Evolutionary conservation across 1,140 invertebrate species (phyloP), one percentile per base, ranked within the genome.

Genomic region (Temnothorax nylanderi): DNA sequence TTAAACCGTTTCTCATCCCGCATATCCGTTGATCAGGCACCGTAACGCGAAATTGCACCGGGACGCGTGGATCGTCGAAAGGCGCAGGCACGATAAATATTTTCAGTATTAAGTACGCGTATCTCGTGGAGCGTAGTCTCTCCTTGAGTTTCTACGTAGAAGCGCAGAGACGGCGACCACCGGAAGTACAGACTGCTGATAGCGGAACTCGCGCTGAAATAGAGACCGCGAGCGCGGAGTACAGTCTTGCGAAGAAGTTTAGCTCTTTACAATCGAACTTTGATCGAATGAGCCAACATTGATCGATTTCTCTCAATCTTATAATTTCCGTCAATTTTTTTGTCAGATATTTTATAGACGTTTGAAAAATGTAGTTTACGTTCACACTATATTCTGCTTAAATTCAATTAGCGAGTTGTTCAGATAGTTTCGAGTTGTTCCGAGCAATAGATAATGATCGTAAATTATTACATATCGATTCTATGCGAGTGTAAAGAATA

Each of bases 111-210:
- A 58, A 26, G 26, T 26, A 26, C 21, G 60, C 11, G 58, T 41
- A 58, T 54, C 77, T 18, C 77, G 21, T 13, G 10, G 7, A 41
- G 37, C 11, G 3, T 26, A 81, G 51, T 44, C 18, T 80, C 64
- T 34, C n/a, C 69, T 75, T 84, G 54, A 84, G 56, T 49, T 74
- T 49, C 69, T 60, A 75, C 13, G 44, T 34, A 34, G 32, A 74
- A 60, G 8, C 47, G 75, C 87, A 89, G 85, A 88, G 75, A 47
- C 80, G 67, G 41, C 75, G 65, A 26, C 37, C 86, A 87, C 69
- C 91, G 92, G 92, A 93, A 93, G 92, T 92, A 89, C 86, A 86
- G 90, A 47, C 84, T 87, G 86, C 86, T 88, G 91, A 92, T 92
- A 92, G 90, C 87, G 89, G 89, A 91, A 93, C 90, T 87, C 91